phyloP scores from a whole-genome alignment of 2,888 invertebrate genomes.

The Bellardia pandia region DNA sequence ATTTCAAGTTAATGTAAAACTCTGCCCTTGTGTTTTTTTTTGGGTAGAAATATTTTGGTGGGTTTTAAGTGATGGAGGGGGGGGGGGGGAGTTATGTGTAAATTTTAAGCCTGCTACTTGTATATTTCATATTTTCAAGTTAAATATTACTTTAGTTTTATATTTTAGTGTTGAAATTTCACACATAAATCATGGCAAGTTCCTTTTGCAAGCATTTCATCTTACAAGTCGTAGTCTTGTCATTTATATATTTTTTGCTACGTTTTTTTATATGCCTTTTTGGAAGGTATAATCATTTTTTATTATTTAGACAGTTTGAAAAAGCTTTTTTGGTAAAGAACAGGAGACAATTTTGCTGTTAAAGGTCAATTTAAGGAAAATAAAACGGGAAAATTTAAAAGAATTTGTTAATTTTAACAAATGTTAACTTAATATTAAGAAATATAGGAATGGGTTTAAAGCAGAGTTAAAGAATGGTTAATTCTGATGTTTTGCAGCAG shows the following conservation, averaged over 20 bases:
- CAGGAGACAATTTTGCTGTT: background rate
- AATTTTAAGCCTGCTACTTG: conserved; percentile 68
- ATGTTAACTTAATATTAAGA: too few species aligned
- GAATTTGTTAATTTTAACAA: too few species aligned
- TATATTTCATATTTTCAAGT: conserved; percentile 60
- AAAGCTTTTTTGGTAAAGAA: conserved; percentile 4
- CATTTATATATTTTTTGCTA: conserved; percentile 25
- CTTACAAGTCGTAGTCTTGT: conserved; percentile 22
- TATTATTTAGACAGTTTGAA: conserved; percentile 51
- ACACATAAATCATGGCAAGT: conserved; percentile 70
- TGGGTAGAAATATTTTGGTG: background rate
- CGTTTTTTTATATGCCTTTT: conserved; percentile 21
- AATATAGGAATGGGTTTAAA: too few species aligned
- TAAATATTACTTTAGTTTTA: conserved; percentile 70
- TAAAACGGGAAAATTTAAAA: background rate
- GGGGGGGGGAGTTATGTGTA: background rate
- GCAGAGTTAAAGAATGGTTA: too few species aligned
- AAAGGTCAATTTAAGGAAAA: background rate
- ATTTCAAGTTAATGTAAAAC: conserved; percentile 54
- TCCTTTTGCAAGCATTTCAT: conserved; percentile 28
- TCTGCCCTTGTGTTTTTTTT: background rate
- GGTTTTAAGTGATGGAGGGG: background rate
- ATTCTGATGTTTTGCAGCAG: too few species aligned
- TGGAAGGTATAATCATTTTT: conserved; percentile 5
- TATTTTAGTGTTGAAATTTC: conserved; percentile 71